A percentile compares a stretch with the other conserved stretches of the same genome.
phyloP scores from a whole-genome alignment of 2,113 vertebrate genomes.

The Zapus hudsonius region DNA sequence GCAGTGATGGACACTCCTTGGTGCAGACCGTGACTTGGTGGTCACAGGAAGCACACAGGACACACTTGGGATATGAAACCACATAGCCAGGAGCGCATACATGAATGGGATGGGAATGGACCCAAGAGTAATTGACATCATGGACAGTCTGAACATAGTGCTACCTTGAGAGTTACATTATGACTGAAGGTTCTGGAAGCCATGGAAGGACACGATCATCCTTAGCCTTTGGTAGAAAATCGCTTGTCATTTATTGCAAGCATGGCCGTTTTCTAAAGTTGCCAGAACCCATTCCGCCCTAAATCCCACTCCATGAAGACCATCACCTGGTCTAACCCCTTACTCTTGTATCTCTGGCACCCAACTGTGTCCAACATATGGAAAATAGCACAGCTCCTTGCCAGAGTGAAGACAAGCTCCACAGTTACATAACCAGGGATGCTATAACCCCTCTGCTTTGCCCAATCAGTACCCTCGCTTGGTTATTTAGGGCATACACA shows the following conservation, averaged over 20 bases:
- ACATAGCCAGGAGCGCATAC: background rate
- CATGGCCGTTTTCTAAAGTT: background rate
- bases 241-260: background rate
- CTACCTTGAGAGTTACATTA: background rate
- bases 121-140: background rate
- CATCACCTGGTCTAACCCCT: background rate
- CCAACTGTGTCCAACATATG: background rate
- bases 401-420: background rate
- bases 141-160: background rate
- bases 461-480: background rate
- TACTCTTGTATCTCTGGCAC: background rate
- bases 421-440: background rate
- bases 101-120: background rate
- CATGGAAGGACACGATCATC: background rate
- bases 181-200: background rate
- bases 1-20: background rate
- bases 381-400: background rate
- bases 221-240: conserved; percentile 9
- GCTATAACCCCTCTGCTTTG: background rate
- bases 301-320: background rate
- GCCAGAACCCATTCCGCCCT: background rate
- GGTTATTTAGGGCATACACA: background rate
- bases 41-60: background rate
- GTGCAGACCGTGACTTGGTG: background rate
- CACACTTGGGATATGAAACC: background rate